Conservation (phyloP, 2,797 vertebrate genomes). For the Dryobates pubescens region DNA sequence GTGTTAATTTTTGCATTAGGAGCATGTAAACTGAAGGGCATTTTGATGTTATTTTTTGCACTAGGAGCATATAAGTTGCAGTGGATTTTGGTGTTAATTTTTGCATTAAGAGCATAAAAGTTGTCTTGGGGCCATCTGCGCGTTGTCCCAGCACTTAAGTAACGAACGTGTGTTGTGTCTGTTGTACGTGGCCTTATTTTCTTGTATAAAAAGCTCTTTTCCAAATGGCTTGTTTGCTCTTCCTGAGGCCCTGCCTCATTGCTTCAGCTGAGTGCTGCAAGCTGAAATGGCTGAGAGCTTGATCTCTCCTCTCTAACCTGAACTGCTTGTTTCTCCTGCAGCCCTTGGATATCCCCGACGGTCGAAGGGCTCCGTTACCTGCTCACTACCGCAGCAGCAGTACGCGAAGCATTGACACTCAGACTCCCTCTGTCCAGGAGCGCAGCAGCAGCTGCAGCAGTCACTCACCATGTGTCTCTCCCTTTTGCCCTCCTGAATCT, state of each 20-base stretch:
- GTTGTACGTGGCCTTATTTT: not conserved
- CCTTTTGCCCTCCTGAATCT: conserved; percentile 87
- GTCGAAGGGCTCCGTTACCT: conserved; percentile 90
- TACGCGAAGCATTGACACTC: conserved; percentile 90
- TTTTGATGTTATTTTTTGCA: not conserved
- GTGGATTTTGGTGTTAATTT: not conserved
- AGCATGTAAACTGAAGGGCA: not conserved
- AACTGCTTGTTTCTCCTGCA: conserved; percentile 63
- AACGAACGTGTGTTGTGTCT: not conserved
- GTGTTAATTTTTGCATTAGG: not conserved
- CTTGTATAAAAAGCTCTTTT: not conserved
- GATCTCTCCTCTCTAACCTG: not conserved
- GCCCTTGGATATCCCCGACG: conserved; percentile 90
- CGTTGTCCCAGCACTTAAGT: not conserved
- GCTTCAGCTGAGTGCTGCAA: not conserved
- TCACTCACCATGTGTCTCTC: conserved; percentile 84
- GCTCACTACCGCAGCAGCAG: conserved; percentile 87
- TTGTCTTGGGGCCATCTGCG: not conserved
- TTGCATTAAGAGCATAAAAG: too few relatives aligned
- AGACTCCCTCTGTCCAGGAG: conserved; percentile 91
- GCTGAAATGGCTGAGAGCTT: not conserved
- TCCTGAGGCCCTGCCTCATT: not conserved
- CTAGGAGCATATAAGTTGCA: too few relatives aligned
- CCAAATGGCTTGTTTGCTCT: not conserved
- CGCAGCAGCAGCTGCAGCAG: conserved; percentile 92